A percentile compares a stretch with the other conserved stretches of the same genome.
phyloP scores from a whole-genome alignment of 1,140 invertebrate genomes.

The Lordiphosa collinella region DNA sequence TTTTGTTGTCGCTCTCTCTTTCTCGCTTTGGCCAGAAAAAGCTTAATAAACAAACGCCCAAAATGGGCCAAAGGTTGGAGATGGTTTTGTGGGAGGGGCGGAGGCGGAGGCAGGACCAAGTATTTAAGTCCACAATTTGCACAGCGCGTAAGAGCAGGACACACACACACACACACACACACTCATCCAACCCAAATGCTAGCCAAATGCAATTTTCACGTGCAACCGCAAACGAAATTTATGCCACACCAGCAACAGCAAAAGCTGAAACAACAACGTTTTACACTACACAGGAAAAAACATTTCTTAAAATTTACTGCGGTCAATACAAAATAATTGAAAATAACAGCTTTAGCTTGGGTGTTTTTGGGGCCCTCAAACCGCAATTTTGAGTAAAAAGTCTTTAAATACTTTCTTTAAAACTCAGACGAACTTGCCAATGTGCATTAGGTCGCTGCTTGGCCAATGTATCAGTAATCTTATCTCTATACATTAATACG shows the following conservation, averaged over 20 bases:
- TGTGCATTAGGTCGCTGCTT: too few species aligned
- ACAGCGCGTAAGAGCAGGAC: slow-evolving; percentile 46
- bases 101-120: slow-evolving; percentile 54
- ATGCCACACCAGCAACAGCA: slow-evolving; percentile 67
- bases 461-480: too few species aligned
- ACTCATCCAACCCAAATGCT: slow-evolving; percentile 42
- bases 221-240: slow-evolving; percentile 75
- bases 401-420: too few species aligned
- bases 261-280: slow-evolving; percentile 42
- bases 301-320: too few species aligned
- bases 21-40: slow-evolving; percentile 57
- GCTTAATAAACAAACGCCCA: slow-evolving; percentile 73
- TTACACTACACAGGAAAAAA: slow-evolving; percentile 21
- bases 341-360: too few species aligned
- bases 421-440: too few species aligned
- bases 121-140: slow-evolving; percentile 76
- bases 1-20: slow-evolving; percentile 17
- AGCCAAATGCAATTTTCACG: slow-evolving; percentile 76
- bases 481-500: too few species aligned
- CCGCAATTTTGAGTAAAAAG: too few species aligned
- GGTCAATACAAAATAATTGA: too few species aligned
- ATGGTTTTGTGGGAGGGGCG: slow-evolving; percentile 10
- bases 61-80: slow-evolving; percentile 35
- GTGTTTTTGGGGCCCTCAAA: too few species aligned
- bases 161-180: slow-evolving; percentile 19